Evolutionary conservation across 2,797 vertebrate species (phyloP), one percentile per base, ranked within the genome.

Genomic region (Tenualosa ilisha): DNA sequence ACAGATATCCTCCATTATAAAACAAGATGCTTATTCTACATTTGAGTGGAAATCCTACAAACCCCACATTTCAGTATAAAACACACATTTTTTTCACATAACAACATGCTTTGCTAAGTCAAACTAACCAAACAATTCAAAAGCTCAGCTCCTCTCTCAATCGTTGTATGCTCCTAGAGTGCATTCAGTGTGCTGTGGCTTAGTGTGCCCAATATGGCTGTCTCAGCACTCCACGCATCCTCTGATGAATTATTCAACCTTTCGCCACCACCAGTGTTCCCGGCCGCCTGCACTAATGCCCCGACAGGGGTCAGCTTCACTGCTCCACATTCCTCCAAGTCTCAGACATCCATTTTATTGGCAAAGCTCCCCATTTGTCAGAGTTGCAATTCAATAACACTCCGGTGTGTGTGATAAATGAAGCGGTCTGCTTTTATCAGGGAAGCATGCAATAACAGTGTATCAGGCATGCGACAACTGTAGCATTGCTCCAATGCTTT

Each of bases 201-300:
- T n/a, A n/a, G 56, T 61, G 56, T 61, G 56, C 22, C 5, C 22
- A 61, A n/a, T 61, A 61, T 61, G 56, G 56, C 56, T 61, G 56
- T 2, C 56, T 61, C 56, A 61, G 56, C 56, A 61, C 56, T 61
- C 22, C 56, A 61, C 56, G 22, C 56, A 24, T 61, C 56, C 56
- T 61, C 56, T 61, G 56, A 61, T 61, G 56, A 61, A 61, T 61
- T 61, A 61, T 61, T 61, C 56, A 59, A 61, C 20, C 56, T 61
- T 7, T 61, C 22, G 20, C 56, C 56, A 61, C 56, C 56, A 24
- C 56, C 56, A 61, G 56, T 61, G 22, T 61, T 61, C 56, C 56
- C 6, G 22, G 56, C 56, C 56, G 22, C 56, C 22, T n/a, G 22
- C 56, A n/a, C 56, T 61, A 7, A 61, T 61, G 22, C 56, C 22